phyloP scores from a whole-genome alignment of 2,888 invertebrate species.

The Apamea monoglypha region DNA sequence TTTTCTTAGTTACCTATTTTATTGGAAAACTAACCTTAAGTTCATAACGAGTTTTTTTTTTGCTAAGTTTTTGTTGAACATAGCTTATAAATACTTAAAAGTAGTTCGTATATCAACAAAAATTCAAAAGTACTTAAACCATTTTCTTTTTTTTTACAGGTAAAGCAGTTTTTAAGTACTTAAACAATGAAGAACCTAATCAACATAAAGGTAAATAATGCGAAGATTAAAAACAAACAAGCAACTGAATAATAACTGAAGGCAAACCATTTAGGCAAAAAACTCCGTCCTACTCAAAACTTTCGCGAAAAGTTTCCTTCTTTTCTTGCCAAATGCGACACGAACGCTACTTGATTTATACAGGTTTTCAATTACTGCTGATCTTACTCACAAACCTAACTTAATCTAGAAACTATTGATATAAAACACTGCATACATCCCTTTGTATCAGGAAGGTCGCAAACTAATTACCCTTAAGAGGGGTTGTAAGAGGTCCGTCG shows the following conservation, averaged over 20 bases:
- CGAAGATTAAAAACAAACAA: slow-evolving; percentile 33
- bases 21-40: too few relatives aligned
- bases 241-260: slow-evolving; percentile 36
- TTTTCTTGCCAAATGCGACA: slow-evolving; percentile 19
- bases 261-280: slow-evolving; percentile 27
- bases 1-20: too few relatives aligned
- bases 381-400: slow-evolving; percentile 4
- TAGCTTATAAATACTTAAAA: not conserved
- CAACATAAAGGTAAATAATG: slow-evolving; percentile 50
- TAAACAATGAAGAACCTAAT: slow-evolving; percentile 29
- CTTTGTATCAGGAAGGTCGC: slow-evolving; percentile 47
- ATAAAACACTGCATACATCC: slow-evolving; percentile 41
- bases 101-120: not conserved
- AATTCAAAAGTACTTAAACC: slow-evolving; percentile 12
- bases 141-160: slow-evolving; percentile 57
- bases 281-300: slow-evolving; percentile 19
- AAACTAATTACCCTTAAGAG: slow-evolving; percentile 60
- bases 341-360: slow-evolving; percentile 30
- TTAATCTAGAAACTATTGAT: slow-evolving; percentile 35
- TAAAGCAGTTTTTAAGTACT: slow-evolving; percentile 36
- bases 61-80: not conserved
- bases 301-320: slow-evolving; percentile 14
- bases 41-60: slow-evolving; percentile 15
- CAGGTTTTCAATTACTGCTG: slow-evolving; percentile 5
- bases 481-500: slow-evolving; percentile 47